Evolutionary conservation across 2,888 invertebrate genomes (phyloP), one percentile per base, ranked within the genome.

Genomic region (Geotrupes spiniger): DNA sequence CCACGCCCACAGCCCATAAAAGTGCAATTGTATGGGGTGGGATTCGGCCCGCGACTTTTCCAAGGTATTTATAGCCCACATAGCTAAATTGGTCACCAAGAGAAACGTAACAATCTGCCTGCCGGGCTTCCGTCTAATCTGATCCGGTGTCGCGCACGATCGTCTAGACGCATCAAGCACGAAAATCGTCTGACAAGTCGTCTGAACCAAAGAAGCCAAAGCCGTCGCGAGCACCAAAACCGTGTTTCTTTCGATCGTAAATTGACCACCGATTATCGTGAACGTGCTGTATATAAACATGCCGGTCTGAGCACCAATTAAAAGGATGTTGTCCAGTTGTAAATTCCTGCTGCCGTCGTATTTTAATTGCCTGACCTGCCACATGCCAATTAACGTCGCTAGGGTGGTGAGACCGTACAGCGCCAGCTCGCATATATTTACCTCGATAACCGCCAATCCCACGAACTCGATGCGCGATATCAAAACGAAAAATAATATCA

Each of bases 1-100:
- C 94, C 94, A 95, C 25, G 92, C 92, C 92, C 92, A 93, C 28
- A 91, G 76, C 0, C 93, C 93, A 64, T 92, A 94, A 74, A 95
- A 94, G 65, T 91, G 87, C 57, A 93, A 74, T 72, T 95, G 94
- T 33, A 93, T 88, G 5, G 93, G 93, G 70, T 93, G 91, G 4
- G 92, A 92, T 65, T 93, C 92, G 0, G 93, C 90, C 14, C 92
- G 78, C 0, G 91, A 90, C 63, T 93, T 93, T 70, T 94, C 93
- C 64, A 95, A 75, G 1, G 93, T 93, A 66, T 92, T 93, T 55
- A 96, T 90, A 5, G 92, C 90, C 92, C 92, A 92, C 91, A 92
- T 90, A 12, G 93, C 93, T 61, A 94, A 73, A 73, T 95, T 95
- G 0, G 90, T 88, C 14, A 93, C 89, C 52, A 92, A 73, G 45